Percentiles rank a stretch among this genome's conserved stretches.
Conservation (phyloP, 2,797 vertebrate species). For the Pyrocephalus nanus region DNA sequence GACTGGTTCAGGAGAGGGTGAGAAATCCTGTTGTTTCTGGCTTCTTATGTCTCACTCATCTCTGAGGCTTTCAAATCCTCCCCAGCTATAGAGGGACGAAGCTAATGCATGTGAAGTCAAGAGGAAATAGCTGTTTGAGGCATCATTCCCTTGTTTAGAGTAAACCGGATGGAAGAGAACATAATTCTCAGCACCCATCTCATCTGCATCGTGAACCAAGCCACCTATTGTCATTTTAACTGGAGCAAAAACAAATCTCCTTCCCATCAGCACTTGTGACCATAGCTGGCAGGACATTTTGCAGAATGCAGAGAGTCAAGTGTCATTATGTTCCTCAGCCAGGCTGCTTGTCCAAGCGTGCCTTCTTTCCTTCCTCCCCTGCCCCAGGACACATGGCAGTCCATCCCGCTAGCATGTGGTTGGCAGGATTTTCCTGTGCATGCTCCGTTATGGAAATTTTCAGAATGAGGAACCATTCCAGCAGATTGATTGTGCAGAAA, state of each 20-base stretch:
- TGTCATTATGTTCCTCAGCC: constrained; percentile 4
- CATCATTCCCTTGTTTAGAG: neutral
- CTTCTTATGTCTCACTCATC: neutral
- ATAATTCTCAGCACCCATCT: neutral
- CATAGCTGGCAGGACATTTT: constrained; percentile 31
- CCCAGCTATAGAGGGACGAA: neutral
- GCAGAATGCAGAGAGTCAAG: constrained; percentile 7
- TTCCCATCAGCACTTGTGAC: neutral
- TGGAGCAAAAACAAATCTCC: constrained; percentile 3
- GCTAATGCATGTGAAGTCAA: neutral
- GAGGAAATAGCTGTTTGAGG: neutral
- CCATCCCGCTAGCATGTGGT: neutral
- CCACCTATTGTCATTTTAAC: neutral
- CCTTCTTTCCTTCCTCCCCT: constrained; percentile 48
- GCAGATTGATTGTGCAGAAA: neutral
- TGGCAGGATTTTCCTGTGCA: constrained; percentile 2
- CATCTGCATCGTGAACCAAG: neutral
- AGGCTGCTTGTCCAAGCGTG: neutral
- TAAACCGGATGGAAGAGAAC: neutral
- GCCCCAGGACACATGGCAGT: constrained; percentile 45
- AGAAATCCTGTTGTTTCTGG: neutral
- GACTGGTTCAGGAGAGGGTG: neutral
- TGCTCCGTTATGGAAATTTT: neutral
- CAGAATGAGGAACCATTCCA: neutral
- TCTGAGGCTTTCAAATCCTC: neutral